Conservation (phyloP, 2,888 invertebrate genomes). For the Acrobasis repandana region DNA sequence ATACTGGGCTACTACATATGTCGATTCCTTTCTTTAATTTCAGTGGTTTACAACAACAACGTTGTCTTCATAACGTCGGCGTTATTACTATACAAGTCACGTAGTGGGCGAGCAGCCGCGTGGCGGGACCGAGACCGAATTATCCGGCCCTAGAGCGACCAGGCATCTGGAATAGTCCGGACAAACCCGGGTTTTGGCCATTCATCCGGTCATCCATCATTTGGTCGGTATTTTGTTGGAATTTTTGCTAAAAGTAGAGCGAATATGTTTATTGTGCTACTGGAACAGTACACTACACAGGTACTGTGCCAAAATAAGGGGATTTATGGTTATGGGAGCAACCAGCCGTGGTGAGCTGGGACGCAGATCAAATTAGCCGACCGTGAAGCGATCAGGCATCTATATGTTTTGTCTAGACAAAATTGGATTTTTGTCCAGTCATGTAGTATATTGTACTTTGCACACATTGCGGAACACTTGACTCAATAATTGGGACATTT, state of each 20-base stretch:
- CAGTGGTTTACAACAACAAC: slow-evolving; percentile 43
- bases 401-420: too few species aligned
- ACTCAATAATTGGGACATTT: too few species aligned
- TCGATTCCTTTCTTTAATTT: neutral
- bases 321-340: too few species aligned
- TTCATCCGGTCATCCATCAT: neutral
- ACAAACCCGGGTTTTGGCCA: neutral
- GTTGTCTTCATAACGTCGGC: slow-evolving; percentile 44
- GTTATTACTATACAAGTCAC: slow-evolving; percentile 54
- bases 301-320: too few species aligned
- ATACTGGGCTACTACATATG: neutral
- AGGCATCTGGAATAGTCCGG: slow-evolving; percentile 4
- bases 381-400: too few species aligned
- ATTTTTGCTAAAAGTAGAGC: neutral
- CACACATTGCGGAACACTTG: too few species aligned
- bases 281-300: too few species aligned
- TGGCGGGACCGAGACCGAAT: slow-evolving; percentile 44
- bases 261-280: too few species aligned
- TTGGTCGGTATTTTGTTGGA: neutral
- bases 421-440: too few species aligned
- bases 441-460: too few species aligned
- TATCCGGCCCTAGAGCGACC: slow-evolving; percentile 33
- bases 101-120: slow-evolving; percentile 45
- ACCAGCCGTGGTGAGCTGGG: too few species aligned
- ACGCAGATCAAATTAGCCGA: too few species aligned